phyloP scores from a whole-genome alignment of 1,140 invertebrate species.

The Trichogramma pretiosum region DNA sequence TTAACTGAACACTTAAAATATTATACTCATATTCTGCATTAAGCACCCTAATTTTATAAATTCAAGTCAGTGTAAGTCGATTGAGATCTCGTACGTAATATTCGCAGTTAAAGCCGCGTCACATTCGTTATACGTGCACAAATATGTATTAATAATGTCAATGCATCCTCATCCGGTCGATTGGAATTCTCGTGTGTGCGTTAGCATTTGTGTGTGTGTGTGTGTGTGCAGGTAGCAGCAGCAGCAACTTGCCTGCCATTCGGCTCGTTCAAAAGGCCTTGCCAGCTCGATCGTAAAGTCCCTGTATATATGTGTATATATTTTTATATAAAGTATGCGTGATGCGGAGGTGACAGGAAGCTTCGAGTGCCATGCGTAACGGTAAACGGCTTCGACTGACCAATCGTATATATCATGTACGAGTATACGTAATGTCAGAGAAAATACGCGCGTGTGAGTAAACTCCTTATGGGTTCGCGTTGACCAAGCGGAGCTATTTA shows the following conservation, averaged over 20 bases:
- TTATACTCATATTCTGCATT: too few species aligned
- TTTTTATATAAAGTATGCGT: not conserved
- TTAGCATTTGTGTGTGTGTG: too few species aligned
- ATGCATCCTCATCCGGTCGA: too few species aligned
- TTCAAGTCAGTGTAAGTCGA: too few species aligned
- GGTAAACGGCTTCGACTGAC: not conserved
- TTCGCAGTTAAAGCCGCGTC: too few species aligned
- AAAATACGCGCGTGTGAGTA: not conserved
- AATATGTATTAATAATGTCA: too few species aligned
- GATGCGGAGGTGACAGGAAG: not conserved
- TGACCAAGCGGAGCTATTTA: not conserved
- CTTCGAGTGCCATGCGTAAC: not conserved
- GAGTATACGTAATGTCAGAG: not conserved
- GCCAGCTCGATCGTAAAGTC: not conserved
- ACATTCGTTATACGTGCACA: too few species aligned
- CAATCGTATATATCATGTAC: conserved; percentile 14
- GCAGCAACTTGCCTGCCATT: too few species aligned
- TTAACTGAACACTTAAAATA: too few species aligned
- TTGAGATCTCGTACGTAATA: too few species aligned
- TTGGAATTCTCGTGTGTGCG: not conserved
- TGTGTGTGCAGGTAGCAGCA: too few species aligned
- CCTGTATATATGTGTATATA: not conserved
- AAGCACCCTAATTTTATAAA: too few species aligned
- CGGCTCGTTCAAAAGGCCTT: not conserved
- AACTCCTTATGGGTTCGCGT: not conserved